A percentile compares a stretch with the other conserved stretches of the same genome.
These are phyloP conservation scores for Lucilia cuprina DNA, from an alignment of 1,140 invertebrate species.

Conservation along the genomic window DNA sequence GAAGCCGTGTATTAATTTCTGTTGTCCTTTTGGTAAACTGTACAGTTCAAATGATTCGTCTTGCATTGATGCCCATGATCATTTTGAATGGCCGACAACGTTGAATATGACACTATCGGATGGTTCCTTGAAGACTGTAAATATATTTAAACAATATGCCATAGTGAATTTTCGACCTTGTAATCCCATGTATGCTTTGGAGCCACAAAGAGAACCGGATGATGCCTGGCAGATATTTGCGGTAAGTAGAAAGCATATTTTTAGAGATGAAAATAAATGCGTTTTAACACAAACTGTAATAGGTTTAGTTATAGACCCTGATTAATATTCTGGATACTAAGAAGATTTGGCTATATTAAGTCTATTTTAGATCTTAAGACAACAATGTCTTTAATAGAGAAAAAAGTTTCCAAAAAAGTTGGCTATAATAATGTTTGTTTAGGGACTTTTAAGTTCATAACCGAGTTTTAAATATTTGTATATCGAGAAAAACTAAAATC, in stretches of 20 bases:
- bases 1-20: constrained; percentile 56
- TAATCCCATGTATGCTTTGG: constrained; percentile 50
- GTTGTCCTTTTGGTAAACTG: constrained; percentile 52
- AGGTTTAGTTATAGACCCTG: too few species aligned
- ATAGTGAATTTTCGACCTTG: constrained; percentile 56
- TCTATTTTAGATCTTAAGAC: too few species aligned
- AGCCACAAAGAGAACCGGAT: constrained; percentile 44
- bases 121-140: constrained; percentile 39
- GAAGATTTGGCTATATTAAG: too few species aligned
- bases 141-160: constrained; percentile 53
- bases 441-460: too few species aligned
- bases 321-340: too few species aligned
- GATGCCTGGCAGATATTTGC: constrained; percentile 48
- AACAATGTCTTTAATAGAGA: too few species aligned
- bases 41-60: constrained; percentile 38
- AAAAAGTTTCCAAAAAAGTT: too few species aligned
- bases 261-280: too few species aligned
- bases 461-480: too few species aligned
- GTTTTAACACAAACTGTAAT: too few species aligned
- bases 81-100: constrained; percentile 45
- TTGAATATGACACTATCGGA: constrained; percentile 50
- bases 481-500: too few species aligned
- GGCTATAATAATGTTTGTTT: too few species aligned
- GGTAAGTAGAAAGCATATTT: constrained; percentile 33
- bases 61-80: constrained; percentile 42